Percentiles rank a stretch among this genome's conserved stretches.
phyloP scores from a whole-genome alignment of 1,140 invertebrate species.

The Zophobas atratus region DNA sequence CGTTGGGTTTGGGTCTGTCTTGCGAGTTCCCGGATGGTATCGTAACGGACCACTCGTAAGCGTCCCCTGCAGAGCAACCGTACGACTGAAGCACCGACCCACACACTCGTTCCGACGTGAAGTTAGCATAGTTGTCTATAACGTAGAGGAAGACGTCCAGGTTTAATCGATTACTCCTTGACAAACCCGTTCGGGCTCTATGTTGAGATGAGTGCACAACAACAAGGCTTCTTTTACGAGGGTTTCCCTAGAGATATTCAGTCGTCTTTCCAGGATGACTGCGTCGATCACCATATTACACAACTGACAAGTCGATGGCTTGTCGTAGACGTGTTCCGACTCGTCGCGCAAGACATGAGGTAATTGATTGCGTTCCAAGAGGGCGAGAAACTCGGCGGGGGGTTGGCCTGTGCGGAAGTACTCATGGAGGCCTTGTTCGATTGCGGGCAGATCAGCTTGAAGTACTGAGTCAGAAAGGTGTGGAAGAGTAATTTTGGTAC shows the following conservation, averaged over 20 bases:
- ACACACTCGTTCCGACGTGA: constrained; percentile 71
- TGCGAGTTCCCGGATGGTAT: constrained; percentile 65
- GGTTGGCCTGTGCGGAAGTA: constrained; percentile 13
- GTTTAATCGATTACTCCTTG: constrained; percentile 72
- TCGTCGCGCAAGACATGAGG: background rate
- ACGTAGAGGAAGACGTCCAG: constrained; percentile 72
- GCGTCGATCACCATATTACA: constrained; percentile 53
- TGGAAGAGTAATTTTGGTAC: too few relatives aligned
- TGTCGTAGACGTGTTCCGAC: constrained; percentile 5
- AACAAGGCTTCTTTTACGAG: constrained; percentile 53
- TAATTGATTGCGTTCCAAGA: background rate
- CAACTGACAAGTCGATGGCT: constrained; percentile 25
- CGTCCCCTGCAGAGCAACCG: constrained; percentile 63
- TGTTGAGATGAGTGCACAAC: constrained; percentile 72
- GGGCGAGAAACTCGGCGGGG: background rate
- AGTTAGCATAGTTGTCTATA: constrained; percentile 69
- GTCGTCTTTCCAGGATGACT: constrained; percentile 49
- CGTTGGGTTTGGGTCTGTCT: constrained; percentile 27
- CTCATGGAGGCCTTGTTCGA: background rate
- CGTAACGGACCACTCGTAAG: constrained; percentile 73
- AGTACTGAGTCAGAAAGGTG: too few relatives aligned
- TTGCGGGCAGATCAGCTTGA: background rate
- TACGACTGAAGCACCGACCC: constrained; percentile 71
- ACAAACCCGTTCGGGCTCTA: constrained; percentile 74
- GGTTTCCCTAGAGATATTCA: constrained; percentile 42